A percentile compares a stretch with the other conserved stretches of the same genome.
phyloP scores from a whole-genome alignment of 2,888 invertebrate species.

The Agrochola circellaris region DNA sequence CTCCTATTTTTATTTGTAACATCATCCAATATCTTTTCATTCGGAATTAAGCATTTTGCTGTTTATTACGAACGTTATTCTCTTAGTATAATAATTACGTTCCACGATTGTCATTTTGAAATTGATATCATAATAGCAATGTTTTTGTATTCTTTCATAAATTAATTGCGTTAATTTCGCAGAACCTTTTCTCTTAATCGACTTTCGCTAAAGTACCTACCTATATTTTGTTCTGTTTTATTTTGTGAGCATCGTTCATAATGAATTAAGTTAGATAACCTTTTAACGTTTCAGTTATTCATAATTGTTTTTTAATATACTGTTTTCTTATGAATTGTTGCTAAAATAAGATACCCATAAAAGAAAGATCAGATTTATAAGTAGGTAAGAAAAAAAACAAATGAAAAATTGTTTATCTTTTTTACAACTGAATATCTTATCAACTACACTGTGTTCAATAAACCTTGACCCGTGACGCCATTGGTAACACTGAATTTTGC shows the following conservation, averaged over 20 bases:
- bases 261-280: neutral
- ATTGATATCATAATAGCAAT: conserved; percentile 49
- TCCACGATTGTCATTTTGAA: conserved; percentile 32
- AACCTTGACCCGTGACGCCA: no score
- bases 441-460: no score
- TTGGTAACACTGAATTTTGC: no score
- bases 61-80: conserved; percentile 43
- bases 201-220: conserved; percentile 6
- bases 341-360: neutral
- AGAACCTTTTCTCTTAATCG: conserved; percentile 41
- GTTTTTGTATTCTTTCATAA: conserved; percentile 41
- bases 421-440: neutral
- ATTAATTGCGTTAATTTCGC: conserved; percentile 49
- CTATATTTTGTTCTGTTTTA: conserved; percentile 13
- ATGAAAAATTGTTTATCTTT: neutral
- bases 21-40: conserved; percentile 26
- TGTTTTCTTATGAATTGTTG: neutral
- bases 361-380: neutral
- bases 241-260: conserved; percentile 1
- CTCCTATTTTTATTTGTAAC: conserved; percentile 10
- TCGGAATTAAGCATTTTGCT: conserved; percentile 48
- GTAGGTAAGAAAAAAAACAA: neutral
- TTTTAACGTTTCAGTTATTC: conserved; percentile 5
- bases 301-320: neutral
- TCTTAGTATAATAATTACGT: conserved; percentile 43